phyloP scores from a whole-genome alignment of 2,113 vertebrate species.

The Andinoacara biseriatus region DNA sequence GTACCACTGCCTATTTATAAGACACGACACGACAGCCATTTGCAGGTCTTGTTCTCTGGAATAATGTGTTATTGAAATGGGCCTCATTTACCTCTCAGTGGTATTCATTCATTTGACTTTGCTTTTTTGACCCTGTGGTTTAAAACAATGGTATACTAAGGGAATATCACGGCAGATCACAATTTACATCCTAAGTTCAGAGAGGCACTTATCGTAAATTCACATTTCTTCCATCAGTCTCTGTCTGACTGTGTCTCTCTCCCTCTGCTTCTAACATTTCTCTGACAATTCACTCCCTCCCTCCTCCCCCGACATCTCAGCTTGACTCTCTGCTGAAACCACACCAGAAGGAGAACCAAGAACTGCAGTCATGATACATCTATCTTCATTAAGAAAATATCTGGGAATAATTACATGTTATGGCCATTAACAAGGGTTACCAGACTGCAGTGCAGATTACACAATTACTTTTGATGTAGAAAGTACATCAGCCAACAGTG shows the following conservation, averaged over 20 bases:
- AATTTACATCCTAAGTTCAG: slow-evolving; percentile 49
- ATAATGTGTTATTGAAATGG: slow-evolving; percentile 40
- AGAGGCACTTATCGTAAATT: slow-evolving; percentile 58
- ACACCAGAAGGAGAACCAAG: slow-evolving; percentile 41
- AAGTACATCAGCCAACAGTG: slow-evolving; percentile 63
- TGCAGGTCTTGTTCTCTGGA: slow-evolving; percentile 32
- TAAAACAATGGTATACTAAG: slow-evolving; percentile 45
- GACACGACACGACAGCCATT: slow-evolving; percentile 42
- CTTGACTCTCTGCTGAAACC: slow-evolving; percentile 32
- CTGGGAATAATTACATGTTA: slow-evolving; percentile 29
- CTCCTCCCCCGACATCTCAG: neutral
- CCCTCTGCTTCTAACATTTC: slow-evolving; percentile 18
- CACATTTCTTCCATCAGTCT: slow-evolving; percentile 34
- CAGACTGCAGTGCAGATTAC: slow-evolving; percentile 62
- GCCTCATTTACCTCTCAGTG: slow-evolving; percentile 21
- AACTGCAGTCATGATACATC: slow-evolving; percentile 56
- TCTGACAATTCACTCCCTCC: neutral
- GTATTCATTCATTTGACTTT: slow-evolving; percentile 41
- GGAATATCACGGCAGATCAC: slow-evolving; percentile 49
- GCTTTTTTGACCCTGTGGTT: slow-evolving; percentile 43
- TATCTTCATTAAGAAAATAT: slow-evolving; percentile 64
- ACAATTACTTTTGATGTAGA: slow-evolving; percentile 68
- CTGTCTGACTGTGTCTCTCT: slow-evolving; percentile 22
- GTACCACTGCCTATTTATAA: slow-evolving; percentile 31
- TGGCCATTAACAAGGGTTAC: slow-evolving; percentile 47